A percentile compares a stretch with the other conserved stretches of the same genome.
Evolutionary conservation across 2,797 vertebrate species (phyloP).

Genomic region (Leptodon cayanensis): DNA sequence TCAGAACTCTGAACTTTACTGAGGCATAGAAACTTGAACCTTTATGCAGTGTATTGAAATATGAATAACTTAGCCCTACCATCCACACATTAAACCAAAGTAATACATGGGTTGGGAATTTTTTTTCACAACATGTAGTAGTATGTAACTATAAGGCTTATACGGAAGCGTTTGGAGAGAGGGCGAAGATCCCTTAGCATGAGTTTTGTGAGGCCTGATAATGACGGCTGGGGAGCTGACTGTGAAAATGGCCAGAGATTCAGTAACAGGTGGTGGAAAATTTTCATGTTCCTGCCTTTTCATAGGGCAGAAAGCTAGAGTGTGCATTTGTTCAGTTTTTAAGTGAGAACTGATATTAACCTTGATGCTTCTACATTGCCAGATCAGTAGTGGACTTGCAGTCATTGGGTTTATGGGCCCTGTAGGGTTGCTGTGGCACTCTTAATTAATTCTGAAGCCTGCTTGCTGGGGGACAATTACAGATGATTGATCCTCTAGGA

Average conservation of each 20-base stretch:
- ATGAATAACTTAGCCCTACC: background rate
- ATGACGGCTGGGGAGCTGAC: background rate
- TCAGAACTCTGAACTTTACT: background rate
- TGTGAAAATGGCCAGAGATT: background rate
- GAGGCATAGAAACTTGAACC: background rate
- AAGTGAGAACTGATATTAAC: background rate
- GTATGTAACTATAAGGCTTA: background rate
- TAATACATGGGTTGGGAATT: background rate
- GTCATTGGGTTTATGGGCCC: background rate
- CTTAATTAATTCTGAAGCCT: background rate
- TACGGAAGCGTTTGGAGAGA: background rate
- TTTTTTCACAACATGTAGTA: background rate
- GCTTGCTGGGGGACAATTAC: background rate
- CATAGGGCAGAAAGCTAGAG: background rate
- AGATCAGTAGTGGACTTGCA: background rate
- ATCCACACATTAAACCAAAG: background rate
- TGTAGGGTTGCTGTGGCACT: background rate
- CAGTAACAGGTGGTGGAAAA: background rate
- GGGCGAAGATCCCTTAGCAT: background rate
- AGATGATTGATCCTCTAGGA: background rate
- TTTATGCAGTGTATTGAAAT: background rate
- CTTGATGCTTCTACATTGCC: background rate
- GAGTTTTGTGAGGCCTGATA: background rate
- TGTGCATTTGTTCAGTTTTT: background rate
- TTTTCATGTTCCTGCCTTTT: background rate